These are phyloP conservation scores for Drosophila engyochracea DNA, from an alignment of 2,888 invertebrate genomes.

Conservation along the genomic window DNA sequence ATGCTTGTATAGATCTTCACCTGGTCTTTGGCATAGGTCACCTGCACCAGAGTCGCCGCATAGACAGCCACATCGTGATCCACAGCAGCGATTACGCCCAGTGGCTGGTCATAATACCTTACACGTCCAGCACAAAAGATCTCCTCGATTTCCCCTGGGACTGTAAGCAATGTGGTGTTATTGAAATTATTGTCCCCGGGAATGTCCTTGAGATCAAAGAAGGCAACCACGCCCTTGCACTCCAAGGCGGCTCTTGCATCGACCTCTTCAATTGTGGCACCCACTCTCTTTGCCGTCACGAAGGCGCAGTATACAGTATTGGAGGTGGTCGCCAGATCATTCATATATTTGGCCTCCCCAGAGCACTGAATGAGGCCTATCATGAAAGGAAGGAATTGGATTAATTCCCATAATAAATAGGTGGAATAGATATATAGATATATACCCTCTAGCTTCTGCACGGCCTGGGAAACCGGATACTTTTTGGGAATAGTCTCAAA, in stretches of 20 bases:
- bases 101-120: slow-evolving; percentile 90
- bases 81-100: slow-evolving; percentile 91
- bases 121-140: slow-evolving; percentile 76
- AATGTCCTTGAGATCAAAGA: slow-evolving; percentile 88
- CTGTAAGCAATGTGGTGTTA: slow-evolving; percentile 86
- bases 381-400: not conserved
- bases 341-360: slow-evolving; percentile 92
- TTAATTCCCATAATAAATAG: accelerated
- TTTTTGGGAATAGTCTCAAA: slow-evolving; percentile 89
- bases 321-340: slow-evolving; percentile 89
- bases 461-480: slow-evolving; percentile 91
- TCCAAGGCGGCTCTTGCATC: slow-evolving; percentile 86
- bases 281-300: slow-evolving; percentile 87
- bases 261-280: slow-evolving; percentile 84
- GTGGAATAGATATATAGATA: slow-evolving; percentile 59
- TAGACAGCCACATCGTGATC: slow-evolving; percentile 87
- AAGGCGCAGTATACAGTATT: slow-evolving; percentile 87
- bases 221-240: slow-evolving; percentile 87
- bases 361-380: slow-evolving; percentile 86
- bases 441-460: slow-evolving; percentile 91
- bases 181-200: slow-evolving; percentile 84
- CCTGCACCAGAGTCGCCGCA: slow-evolving; percentile 85
- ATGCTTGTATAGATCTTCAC: slow-evolving; percentile 77
- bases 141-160: slow-evolving; percentile 80
- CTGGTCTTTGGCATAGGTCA: slow-evolving; percentile 85